Evolutionary conservation across 2,888 invertebrate species (phyloP), one percentile per base, ranked within the genome.

Genomic region (Limenitis arthemis): DNA sequence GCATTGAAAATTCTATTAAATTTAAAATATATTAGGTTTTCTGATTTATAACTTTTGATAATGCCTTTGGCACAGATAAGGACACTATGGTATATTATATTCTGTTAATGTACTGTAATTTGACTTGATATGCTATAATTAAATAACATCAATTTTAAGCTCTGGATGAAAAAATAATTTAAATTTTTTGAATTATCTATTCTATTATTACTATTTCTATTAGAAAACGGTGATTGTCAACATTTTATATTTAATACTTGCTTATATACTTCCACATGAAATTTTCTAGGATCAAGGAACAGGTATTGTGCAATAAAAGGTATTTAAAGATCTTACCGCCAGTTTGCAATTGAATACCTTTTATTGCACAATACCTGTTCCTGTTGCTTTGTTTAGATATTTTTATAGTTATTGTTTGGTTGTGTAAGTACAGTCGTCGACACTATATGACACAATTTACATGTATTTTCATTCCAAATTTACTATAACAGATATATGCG

Each of bases 401-500:
- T 44, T 30, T 44, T 36, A n/a, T 31, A 28, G 20, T 33, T 11
- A n/a, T 28, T 28, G 8, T 37, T 46, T 11, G 20, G 37, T 46
- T 46, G 9, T 31, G 36, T 30, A n/a, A 30, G 36, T 46, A 20
- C 38, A 46, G 30, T 46, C 8, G 31, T 46, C 30, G n/a, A 37
- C 5, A 37, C n/a, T 9, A 5, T 11, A 37, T 11, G n/a, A 37
- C 1, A 37, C 12, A 47, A 34, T 8, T 34, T 9, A 6, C 6
- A 20, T 8, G 20, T 46, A 54, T 58, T 69, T 75, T 69, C 75
- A 78, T 80, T 78, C 79, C 75, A 59, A 70, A 70, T 72, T 68
- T 55, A 67, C 65, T 65, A 72, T 77, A 72, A 75, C 73, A 66
- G 69, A 70, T 64, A 67, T 64, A 67, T 77, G 78, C 79, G 78